Evolutionary conservation across 2,888 invertebrate genomes (phyloP).

Genomic region (Lepetodrilus schrolli): DNA sequence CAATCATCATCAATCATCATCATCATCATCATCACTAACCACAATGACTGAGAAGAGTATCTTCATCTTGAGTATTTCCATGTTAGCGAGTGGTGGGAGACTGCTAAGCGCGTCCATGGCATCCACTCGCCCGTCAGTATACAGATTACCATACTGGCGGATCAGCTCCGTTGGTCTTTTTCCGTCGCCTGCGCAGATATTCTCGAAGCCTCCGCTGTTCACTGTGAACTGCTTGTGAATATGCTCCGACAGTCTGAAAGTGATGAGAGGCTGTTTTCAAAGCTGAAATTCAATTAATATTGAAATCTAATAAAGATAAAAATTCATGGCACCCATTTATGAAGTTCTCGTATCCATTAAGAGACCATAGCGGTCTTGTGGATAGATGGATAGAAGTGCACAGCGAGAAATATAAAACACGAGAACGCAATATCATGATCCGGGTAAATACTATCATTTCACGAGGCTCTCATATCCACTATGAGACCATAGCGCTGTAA

Average conservation of each 20-base stretch:
- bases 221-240: conserved; percentile 62
- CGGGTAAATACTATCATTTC: too few species aligned
- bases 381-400: too few species aligned
- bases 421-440: too few species aligned
- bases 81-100: conserved; percentile 86
- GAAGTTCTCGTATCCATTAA: too few species aligned
- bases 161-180: conserved; percentile 79
- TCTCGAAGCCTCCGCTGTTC: conserved; percentile 70
- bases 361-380: too few species aligned
- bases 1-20: background rate
- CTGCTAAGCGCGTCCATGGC: conserved; percentile 89
- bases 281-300: background rate
- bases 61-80: conserved; percentile 93
- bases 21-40: conserved; percentile 79
- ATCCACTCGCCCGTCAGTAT: conserved; percentile 88
- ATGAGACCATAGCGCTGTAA: too few species aligned
- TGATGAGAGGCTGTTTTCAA: too few species aligned
- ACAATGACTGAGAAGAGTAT: conserved; percentile 96
- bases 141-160: conserved; percentile 88
- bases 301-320: too few species aligned
- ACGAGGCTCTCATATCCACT: too few species aligned
- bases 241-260: conserved; percentile 70
- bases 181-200: conserved; percentile 67
- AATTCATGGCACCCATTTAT: too few species aligned
- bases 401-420: too few species aligned